Percentiles rank a stretch among this genome's conserved stretches.
Conservation (phyloP, 1,140 invertebrate genomes). For the Oscheius sp. region DNA sequence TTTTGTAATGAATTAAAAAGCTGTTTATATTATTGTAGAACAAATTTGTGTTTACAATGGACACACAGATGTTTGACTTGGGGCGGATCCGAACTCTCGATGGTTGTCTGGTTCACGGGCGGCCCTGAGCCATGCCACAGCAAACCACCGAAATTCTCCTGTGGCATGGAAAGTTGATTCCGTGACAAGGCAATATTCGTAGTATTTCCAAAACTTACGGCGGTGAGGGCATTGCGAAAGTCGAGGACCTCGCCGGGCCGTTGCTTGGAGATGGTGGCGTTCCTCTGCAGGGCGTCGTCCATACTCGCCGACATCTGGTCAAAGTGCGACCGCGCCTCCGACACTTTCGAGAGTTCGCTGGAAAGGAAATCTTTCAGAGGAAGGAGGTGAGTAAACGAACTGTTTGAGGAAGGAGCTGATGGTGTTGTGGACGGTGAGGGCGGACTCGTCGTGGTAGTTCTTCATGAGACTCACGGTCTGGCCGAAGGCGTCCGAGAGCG, state of each 20-base stretch:
- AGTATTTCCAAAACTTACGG: slow-evolving; percentile 21
- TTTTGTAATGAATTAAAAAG: too few species aligned
- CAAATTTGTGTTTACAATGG: too few species aligned
- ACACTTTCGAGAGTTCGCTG: slow-evolving; percentile 52
- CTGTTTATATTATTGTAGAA: too few species aligned
- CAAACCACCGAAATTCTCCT: too few species aligned
- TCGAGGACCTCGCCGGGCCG: slow-evolving; percentile 48
- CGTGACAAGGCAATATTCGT: neutral
- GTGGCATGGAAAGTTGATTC: too few species aligned
- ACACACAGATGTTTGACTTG: too few species aligned
- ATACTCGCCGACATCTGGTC: slow-evolving; percentile 48
- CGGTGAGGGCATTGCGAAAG: slow-evolving; percentile 52
- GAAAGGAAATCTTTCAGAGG: slow-evolving; percentile 31
- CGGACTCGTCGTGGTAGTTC: slow-evolving; percentile 50
- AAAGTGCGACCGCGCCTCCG: slow-evolving; percentile 47
- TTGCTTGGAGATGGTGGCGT: slow-evolving; percentile 49
- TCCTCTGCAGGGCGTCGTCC: slow-evolving; percentile 50
- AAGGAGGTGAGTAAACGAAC: slow-evolving; percentile 30
- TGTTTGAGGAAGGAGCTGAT: slow-evolving; percentile 48
- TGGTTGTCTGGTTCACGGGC: too few species aligned
- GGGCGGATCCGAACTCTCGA: too few species aligned
- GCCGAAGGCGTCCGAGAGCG: slow-evolving; percentile 51
- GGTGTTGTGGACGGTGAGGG: slow-evolving; percentile 38
- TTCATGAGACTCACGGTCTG: slow-evolving; percentile 54
- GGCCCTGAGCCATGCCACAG: too few species aligned